These are phyloP conservation scores for Amphiprion clarkii DNA, from an alignment of 2,797 vertebrate genomes.

Conservation along the genomic window DNA sequence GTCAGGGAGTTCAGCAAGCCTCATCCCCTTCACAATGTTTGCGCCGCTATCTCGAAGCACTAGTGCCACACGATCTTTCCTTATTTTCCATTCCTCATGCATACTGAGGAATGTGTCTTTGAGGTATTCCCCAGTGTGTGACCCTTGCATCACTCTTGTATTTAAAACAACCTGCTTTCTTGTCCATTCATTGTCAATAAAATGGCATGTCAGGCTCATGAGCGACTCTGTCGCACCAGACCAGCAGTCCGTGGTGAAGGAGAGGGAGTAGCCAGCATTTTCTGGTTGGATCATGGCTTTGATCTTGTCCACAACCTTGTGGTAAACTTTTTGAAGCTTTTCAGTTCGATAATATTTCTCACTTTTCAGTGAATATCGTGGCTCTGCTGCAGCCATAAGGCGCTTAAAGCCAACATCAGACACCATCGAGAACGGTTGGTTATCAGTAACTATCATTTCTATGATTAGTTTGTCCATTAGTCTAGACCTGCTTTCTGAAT, in stretches of 20 bases:
- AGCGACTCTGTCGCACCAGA: too few relatives aligned
- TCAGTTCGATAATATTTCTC: slow-evolving; percentile 21
- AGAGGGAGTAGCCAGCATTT: slow-evolving; percentile 14
- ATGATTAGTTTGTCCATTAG: neutral
- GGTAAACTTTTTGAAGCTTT: slow-evolving; percentile 9
- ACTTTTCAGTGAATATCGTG: slow-evolving; percentile 14
- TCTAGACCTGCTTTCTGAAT: neutral
- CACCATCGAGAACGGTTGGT: slow-evolving; percentile 15
- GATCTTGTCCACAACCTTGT: slow-evolving; percentile 14
- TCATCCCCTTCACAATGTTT: slow-evolving; percentile 49
- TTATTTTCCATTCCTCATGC: neutral
- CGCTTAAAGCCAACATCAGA: slow-evolving; percentile 35
- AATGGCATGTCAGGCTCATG: too few relatives aligned
- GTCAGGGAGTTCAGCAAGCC: slow-evolving; percentile 40
- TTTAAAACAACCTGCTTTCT: too few relatives aligned
- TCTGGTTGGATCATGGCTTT: slow-evolving; percentile 26
- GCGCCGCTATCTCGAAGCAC: slow-evolving; percentile 50
- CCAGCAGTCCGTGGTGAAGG: slow-evolving; percentile 11
- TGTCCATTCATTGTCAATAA: too few relatives aligned
- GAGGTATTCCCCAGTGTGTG: too few relatives aligned
- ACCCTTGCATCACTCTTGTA: too few relatives aligned
- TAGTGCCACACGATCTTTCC: slow-evolving; percentile 5
- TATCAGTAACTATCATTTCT: too few relatives aligned
- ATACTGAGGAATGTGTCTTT: neutral
- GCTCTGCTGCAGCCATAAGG: slow-evolving; percentile 11